phyloP scores from a whole-genome alignment of 2,888 invertebrate species.

The Glyphotaelius pellucidus region DNA sequence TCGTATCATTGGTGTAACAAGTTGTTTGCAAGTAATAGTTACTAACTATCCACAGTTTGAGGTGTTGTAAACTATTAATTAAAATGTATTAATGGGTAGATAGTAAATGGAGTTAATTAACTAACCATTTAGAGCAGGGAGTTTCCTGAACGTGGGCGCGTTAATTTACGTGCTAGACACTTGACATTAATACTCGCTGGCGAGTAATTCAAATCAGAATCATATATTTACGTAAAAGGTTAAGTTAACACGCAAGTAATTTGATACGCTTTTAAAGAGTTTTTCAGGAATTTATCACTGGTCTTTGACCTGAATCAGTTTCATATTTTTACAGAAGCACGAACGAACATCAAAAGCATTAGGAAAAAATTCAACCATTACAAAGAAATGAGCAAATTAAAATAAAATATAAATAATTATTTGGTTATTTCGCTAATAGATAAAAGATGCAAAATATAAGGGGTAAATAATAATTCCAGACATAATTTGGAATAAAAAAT shows the following conservation, averaged over 20 bases:
- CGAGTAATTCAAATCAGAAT: not conserved
- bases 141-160: not conserved
- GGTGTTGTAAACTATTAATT: not conserved
- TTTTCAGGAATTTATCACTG: not conserved
- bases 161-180: not conserved
- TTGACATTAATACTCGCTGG: not conserved
- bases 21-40: not conserved
- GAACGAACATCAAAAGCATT: not conserved
- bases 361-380: not conserved
- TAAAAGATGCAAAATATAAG: not conserved
- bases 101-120: not conserved
- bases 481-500: too few species aligned
- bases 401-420: not conserved
- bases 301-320: not conserved
- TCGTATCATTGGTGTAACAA: too few species aligned
- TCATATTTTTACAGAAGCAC: not conserved
- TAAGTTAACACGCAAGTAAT: not conserved
- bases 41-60: not conserved
- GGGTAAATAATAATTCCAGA: too few species aligned
- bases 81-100: not conserved
- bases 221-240: not conserved
- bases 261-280: not conserved
- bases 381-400: not conserved
- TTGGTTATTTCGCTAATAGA: not conserved
- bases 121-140: not conserved